phyloP scores from a whole-genome alignment of 2,113 vertebrate species.

The Colaptes auratus region DNA sequence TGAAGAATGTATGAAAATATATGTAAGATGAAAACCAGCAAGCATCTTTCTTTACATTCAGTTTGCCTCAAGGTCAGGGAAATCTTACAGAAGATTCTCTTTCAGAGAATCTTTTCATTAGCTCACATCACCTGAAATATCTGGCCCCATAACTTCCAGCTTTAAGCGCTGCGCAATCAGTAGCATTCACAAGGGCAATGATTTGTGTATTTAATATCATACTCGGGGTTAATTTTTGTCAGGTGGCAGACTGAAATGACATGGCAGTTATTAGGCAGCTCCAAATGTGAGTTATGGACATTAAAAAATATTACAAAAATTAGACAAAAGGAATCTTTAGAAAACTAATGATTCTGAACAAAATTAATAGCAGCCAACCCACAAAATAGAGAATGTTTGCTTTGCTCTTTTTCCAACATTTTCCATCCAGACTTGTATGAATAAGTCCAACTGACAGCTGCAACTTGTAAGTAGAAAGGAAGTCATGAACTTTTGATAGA shows the following conservation, averaged over 20 bases:
- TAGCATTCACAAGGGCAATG: not conserved
- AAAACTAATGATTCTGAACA: slow-evolving; percentile 11
- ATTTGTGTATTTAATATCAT: not conserved
- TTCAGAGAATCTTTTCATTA: not conserved
- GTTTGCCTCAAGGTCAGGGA: slow-evolving; percentile 12
- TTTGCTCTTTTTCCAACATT: not conserved
- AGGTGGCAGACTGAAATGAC: not conserved
- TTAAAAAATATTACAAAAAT: not conserved
- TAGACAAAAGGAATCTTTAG: not conserved
- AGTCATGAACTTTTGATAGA: slow-evolving; percentile 23
- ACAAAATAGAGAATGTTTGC: not conserved
- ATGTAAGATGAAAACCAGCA: slow-evolving; percentile 4
- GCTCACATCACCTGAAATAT: not conserved
- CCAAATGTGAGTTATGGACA: not conserved
- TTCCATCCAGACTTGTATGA: not conserved
- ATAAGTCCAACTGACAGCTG: slow-evolving; percentile 5
- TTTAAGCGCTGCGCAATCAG: not conserved
- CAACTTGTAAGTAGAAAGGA: not conserved
- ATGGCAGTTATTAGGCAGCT: not conserved
- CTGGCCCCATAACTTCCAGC: not conserved
- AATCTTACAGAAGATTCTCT: not conserved
- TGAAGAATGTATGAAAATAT: slow-evolving; percentile 50
- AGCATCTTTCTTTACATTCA: not conserved
- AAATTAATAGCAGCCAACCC: not conserved
- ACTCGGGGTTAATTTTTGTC: not conserved